Conservation (phyloP, 2,888 invertebrate species). For the Agonum fuliginosum region DNA sequence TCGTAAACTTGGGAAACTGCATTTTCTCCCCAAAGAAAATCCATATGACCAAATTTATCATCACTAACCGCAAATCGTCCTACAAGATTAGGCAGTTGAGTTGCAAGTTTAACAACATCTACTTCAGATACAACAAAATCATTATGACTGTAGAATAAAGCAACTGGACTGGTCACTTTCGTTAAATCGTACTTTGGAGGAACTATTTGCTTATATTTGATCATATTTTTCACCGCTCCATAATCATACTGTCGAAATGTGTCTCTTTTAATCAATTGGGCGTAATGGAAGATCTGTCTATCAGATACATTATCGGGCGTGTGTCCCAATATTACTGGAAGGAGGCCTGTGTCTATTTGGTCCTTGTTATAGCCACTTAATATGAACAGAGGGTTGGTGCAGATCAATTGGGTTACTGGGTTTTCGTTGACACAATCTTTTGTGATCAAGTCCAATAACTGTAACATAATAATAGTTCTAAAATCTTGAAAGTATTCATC, state of each 20-base stretch:
- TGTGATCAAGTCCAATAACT: neutral
- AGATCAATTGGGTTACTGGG: conserved; percentile 63
- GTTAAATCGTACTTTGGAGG: conserved; percentile 73
- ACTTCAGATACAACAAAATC: conserved; percentile 73
- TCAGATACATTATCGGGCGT: conserved; percentile 73
- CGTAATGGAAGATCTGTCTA: conserved; percentile 83
- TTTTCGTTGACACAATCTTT: neutral
- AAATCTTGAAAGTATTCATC: no score
- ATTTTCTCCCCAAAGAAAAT: conserved; percentile 76
- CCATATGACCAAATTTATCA: conserved; percentile 75
- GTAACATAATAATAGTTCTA: no score
- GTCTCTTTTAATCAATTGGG: conserved; percentile 75
- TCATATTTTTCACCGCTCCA: conserved; percentile 69
- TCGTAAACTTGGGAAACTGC: conserved; percentile 64
- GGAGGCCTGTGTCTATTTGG: conserved; percentile 67
- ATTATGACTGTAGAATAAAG: conserved; percentile 73
- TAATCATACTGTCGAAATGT: conserved; percentile 77
- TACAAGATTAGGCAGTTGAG: conserved; percentile 71
- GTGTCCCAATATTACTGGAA: conserved; percentile 66
- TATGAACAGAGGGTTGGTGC: conserved; percentile 67
- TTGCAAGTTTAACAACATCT: conserved; percentile 72
- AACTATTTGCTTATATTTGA: conserved; percentile 66
- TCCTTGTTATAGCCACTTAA: conserved; percentile 68
- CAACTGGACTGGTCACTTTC: conserved; percentile 71
- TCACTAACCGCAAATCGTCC: conserved; percentile 74